Conservation (phyloP, 1,140 invertebrate species). For the Anastrepha obliqua region DNA sequence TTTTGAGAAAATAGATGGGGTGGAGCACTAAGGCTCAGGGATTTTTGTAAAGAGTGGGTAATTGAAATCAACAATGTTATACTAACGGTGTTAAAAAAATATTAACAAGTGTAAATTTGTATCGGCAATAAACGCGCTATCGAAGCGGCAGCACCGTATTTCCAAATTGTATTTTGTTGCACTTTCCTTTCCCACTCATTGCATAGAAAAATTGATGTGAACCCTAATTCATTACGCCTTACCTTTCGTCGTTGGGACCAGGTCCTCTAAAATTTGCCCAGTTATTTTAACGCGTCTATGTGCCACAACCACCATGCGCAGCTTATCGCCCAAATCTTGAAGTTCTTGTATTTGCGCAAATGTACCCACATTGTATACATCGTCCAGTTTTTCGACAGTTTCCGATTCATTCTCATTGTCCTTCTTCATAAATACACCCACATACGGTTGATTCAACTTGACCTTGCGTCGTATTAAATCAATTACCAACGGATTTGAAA, state of each 20-base stretch:
- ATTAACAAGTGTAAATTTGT: too few species aligned
- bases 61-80: neutral
- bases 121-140: too few species aligned
- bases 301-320: constrained; percentile 95
- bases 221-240: neutral
- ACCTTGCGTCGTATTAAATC: constrained; percentile 95
- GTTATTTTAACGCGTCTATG: constrained; percentile 91
- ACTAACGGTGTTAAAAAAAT: too few species aligned
- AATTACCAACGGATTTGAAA: constrained; percentile 91
- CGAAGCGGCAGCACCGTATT: neutral
- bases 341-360: constrained; percentile 99
- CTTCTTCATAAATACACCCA: constrained; percentile 97
- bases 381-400: constrained; percentile 88
- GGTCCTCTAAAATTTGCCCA: constrained; percentile 84
- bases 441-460: constrained; percentile 96
- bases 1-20: neutral
- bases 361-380: constrained; percentile 94
- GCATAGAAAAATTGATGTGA: neutral
- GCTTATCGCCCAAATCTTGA: constrained; percentile 94
- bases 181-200: neutral
- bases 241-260: constrained; percentile 73
- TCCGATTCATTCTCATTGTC: constrained; percentile 93
- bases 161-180: neutral
- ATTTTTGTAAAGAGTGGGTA: neutral
- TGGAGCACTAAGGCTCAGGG: neutral